Percentiles rank a stretch among this genome's conserved stretches.
These are phyloP conservation scores for Melanerpes formicivorus DNA, from an alignment of 2,113 vertebrate genomes.

Conservation along the genomic window DNA sequence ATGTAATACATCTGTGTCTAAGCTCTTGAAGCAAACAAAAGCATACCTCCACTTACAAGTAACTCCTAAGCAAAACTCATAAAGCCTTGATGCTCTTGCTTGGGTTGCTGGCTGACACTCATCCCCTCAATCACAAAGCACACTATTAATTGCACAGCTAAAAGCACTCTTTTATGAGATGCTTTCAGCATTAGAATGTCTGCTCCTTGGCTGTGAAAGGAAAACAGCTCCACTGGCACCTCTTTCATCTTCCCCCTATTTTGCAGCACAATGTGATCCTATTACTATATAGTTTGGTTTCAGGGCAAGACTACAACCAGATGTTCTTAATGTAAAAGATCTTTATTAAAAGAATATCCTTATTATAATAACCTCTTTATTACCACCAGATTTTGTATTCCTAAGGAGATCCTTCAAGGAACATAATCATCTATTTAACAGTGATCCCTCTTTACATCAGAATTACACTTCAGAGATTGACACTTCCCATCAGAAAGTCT, in stretches of 20 bases:
- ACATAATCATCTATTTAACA: neutral
- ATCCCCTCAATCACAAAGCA: neutral
- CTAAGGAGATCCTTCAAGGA: neutral
- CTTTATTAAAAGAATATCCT: conserved; percentile 12
- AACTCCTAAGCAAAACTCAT: neutral
- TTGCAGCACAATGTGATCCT: neutral
- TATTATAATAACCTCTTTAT: neutral
- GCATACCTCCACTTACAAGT: neutral
- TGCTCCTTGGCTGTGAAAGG: neutral
- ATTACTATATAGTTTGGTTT: neutral
- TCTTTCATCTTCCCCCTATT: neutral
- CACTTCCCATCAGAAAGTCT: neutral
- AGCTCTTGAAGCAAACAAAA: neutral
- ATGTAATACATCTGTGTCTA: neutral
- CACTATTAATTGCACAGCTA: neutral
- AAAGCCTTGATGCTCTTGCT: neutral
- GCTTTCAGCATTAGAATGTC: neutral
- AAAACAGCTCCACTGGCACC: neutral
- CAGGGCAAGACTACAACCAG: conserved; percentile 19
- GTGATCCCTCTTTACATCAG: neutral
- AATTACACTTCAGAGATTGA: neutral
- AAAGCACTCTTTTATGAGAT: neutral
- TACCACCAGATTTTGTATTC: neutral
- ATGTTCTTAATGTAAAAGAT: conserved; percentile 8
- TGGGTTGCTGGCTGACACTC: neutral